Evolutionary conservation across 1,140 invertebrate genomes (phyloP), one percentile per base, ranked within the genome.

Genomic region (Muscidifurax raptorellus): DNA sequence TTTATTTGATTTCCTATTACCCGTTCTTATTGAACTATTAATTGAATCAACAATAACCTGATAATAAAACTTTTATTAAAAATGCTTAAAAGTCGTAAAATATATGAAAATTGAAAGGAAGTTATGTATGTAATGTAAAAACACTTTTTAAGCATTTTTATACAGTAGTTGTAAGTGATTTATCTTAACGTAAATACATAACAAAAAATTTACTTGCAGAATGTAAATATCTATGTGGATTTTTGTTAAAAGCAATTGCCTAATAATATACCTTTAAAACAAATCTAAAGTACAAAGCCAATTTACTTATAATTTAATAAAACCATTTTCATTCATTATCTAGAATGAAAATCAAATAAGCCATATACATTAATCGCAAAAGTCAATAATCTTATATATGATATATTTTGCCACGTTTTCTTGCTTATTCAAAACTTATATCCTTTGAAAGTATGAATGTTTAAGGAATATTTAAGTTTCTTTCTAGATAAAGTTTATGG

Each of bases 121-220:
- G 2, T 36, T 3, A 28, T 47, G 40, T 47, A 47, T 47, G 22
- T 22, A 79, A 64, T 79, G 47, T 67, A 79, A 79, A 77, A 66
- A 79, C 18, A 77, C 77, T 64, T 76, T 76, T 66, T 79, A 79
- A 79, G 52, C 52, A 79, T 66, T 79, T 79, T 66, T 66, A 66
- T 66, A 79, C 22, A 66, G 3, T 66, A 67, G 59, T 18, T 66
- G 27, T 66, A 66, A 77, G 40, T n/a, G 5, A 76, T 32, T 36
- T 25, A 66, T 5, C 10, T 78, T 79, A n/a, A 47, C 59, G 25
- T 77, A 30, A 64, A 13, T 47, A 75, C 18, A 47, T 9, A 69
- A 59, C 2, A 52, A 77, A 77, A 77, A 64, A 59, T 77, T 79
- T 67, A 36, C 1, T 36, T 36, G 1, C 36, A 59, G 15, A 44